Conservation (phyloP, 2,888 invertebrate genomes). For the Romanomermis culicivorax region DNA sequence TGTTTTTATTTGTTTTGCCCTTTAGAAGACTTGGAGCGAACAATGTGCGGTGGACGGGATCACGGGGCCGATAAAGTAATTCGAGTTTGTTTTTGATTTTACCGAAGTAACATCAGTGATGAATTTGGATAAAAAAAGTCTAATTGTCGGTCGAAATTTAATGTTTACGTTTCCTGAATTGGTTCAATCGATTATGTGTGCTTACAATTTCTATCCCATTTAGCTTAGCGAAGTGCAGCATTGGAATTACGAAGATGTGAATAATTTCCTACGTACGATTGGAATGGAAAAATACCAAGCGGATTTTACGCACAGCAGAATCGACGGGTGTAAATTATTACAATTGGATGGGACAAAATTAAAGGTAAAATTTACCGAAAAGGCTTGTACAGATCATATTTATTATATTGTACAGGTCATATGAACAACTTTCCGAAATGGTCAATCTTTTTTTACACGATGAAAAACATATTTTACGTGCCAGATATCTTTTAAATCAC, state of each 20-base stretch:
- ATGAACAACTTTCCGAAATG: neutral
- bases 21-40: neutral
- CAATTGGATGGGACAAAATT: slow-evolving; percentile 73
- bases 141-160: too few species aligned
- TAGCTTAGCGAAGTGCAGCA: slow-evolving; percentile 24
- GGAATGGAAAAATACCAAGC: slow-evolving; percentile 65
- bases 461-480: too few species aligned
- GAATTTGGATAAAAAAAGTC: too few species aligned
- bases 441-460: too few species aligned
- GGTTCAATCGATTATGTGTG: too few species aligned
- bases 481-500: too few species aligned
- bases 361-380: slow-evolving; percentile 37
- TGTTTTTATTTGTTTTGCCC: neutral
- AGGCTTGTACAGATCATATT: too few species aligned
- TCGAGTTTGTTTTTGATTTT: too few species aligned
- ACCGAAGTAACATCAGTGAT: too few species aligned
- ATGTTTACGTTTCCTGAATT: too few species aligned
- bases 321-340: slow-evolving; percentile 64
- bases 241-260: slow-evolving; percentile 24
- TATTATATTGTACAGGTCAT: neutral
- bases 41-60: neutral
- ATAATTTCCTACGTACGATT: slow-evolving; percentile 27
- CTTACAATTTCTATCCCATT: slow-evolving; percentile 1
- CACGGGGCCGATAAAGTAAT: too few species aligned
- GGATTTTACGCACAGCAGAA: slow-evolving; percentile 63